Percentiles rank a stretch among this genome's conserved stretches.
phyloP scores from a whole-genome alignment of 2,888 invertebrate genomes.

The Dichetophora obliterata region DNA sequence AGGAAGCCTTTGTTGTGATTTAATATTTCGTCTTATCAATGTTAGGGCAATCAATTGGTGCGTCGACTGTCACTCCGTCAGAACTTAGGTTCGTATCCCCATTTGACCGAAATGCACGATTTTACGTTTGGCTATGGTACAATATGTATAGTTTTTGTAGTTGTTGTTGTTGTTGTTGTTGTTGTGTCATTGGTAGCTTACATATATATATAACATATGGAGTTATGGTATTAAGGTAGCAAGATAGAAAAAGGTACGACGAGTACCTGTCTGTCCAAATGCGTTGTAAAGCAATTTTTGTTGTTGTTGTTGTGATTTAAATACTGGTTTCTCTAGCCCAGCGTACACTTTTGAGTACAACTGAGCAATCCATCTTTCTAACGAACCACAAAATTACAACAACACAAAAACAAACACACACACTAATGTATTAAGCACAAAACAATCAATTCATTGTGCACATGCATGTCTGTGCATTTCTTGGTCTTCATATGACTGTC shows the following conservation, averaged over 20 bases:
- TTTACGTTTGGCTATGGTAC: conserved; percentile 12
- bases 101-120: background rate
- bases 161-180: conserved; percentile 40
- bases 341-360: conserved; percentile 36
- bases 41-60: conserved; percentile 35
- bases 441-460: conserved; percentile 33
- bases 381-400: conserved; percentile 41
- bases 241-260: conserved; percentile 44
- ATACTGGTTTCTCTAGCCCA: conserved; percentile 40
- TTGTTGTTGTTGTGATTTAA: conserved; percentile 28
- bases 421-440: conserved; percentile 14
- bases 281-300: conserved; percentile 58
- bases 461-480: conserved; percentile 51
- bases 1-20: conserved; percentile 51
- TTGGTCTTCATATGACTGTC: conserved; percentile 50
- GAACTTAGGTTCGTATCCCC: conserved; percentile 25
- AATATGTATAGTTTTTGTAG: conserved; percentile 18
- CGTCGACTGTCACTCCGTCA: conserved; percentile 27
- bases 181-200: conserved; percentile 16
- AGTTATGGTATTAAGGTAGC: conserved; percentile 46
- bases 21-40: conserved; percentile 52
- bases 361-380: conserved; percentile 34
- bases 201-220: background rate
- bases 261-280: conserved; percentile 63
- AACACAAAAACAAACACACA: conserved; percentile 25